These are phyloP conservation scores for Lasaia peninsularis DNA, from an alignment of 1,140 invertebrate species.

Conservation along the genomic window DNA sequence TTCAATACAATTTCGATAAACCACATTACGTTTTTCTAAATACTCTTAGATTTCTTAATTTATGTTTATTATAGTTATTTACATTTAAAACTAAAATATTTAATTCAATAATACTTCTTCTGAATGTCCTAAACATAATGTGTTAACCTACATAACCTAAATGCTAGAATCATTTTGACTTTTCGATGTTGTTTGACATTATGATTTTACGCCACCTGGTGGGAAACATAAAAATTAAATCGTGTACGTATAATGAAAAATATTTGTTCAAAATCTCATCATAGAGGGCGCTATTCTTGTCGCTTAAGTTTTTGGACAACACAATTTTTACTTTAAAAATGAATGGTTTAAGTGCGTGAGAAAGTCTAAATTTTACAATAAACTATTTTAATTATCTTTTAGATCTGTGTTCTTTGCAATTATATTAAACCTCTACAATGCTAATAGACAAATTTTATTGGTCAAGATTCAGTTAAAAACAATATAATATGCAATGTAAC, in stretches of 20 bases:
- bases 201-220: neutral
- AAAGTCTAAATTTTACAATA: too few species aligned
- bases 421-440: too few species aligned
- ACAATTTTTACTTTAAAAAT: too few species aligned
- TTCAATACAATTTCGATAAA: neutral
- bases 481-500: too few species aligned
- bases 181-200: constrained; percentile 7
- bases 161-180: neutral
- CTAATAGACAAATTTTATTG: too few species aligned
- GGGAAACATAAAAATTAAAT: too few species aligned
- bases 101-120: constrained; percentile 22
- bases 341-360: too few species aligned
- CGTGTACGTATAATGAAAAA: neutral
- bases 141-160: constrained; percentile 5
- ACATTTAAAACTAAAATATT: constrained; percentile 10
- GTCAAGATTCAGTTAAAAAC: too few species aligned
- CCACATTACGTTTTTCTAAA: constrained; percentile 20
- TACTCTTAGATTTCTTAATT: constrained; percentile 14
- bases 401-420: too few species aligned
- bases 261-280: neutral
- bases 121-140: constrained; percentile 24
- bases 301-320: neutral
- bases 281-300: neutral
- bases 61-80: neutral
- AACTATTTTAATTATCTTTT: too few species aligned